Percentiles rank a stretch among this genome's conserved stretches.
Conservation (phyloP, 2,113 vertebrate genomes). For the Centropristis striata region DNA sequence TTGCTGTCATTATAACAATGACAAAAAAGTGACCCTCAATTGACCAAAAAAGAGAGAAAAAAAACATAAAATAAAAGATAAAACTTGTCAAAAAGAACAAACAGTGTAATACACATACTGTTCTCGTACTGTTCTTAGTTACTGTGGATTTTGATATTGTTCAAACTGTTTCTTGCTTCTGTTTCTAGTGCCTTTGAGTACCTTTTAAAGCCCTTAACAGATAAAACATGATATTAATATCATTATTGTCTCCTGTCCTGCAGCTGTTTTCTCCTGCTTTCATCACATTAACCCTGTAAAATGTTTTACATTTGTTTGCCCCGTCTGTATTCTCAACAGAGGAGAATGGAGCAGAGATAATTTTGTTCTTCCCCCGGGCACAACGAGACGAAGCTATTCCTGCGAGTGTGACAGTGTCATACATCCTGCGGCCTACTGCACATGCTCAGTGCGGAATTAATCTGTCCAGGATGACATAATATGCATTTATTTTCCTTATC, state of each 20-base stretch:
- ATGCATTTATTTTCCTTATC: background rate
- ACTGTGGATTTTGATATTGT: too few species aligned
- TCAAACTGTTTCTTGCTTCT: too few species aligned
- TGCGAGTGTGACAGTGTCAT: background rate
- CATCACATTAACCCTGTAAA: background rate
- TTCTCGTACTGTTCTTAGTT: too few species aligned
- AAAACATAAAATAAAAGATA: too few species aligned
- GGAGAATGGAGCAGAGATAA: background rate
- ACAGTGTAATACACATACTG: too few species aligned
- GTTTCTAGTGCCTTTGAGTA: too few species aligned
- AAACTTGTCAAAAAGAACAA: too few species aligned
- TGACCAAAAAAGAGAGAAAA: too few species aligned
- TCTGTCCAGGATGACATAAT: background rate
- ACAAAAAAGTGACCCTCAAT: too few species aligned
- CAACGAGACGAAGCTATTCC: conserved; percentile 7
- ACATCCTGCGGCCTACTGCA: conserved; percentile 11
- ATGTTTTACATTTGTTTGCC: background rate
- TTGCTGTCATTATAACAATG: background rate
- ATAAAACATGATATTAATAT: too few species aligned
- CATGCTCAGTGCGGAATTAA: conserved; percentile 2
- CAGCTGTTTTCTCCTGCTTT: background rate
- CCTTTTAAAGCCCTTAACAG: too few species aligned
- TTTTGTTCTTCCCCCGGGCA: conserved; percentile 2
- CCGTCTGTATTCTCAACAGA: background rate
- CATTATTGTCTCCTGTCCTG: too few species aligned